Base-by-base conservation (phyloP, 2,113 vertebrate species). In the Salvelinus fontinalis region DNA sequence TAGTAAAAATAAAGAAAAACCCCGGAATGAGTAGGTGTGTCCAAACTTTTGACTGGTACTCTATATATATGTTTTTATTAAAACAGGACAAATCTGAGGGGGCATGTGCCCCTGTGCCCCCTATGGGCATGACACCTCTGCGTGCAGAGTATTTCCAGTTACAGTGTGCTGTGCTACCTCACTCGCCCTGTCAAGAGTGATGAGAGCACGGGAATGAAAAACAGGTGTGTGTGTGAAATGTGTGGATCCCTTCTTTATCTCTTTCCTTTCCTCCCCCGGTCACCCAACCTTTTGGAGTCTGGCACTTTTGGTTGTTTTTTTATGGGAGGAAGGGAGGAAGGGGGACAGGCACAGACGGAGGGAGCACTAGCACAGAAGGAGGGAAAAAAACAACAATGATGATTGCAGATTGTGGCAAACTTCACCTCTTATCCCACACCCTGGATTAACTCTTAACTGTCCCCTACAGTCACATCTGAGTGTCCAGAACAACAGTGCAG, bases 161-260 rank as follows among this genome's bases (percentile, higher is more conserved):
- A 54, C 44, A 12, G 51, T 67, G 74, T 14, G 22, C 86, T 82
- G 74, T 1, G 59, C 78, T 83, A 82, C 81, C 83, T 87, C 82
- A 64, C 78, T 39, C 68, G 71, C 74, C 39, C 76, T 34, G 68
- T 83, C 83, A 85, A 80, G 85, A 89, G 77, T 85, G 89, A 92
- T 91, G 91, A 84, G 91, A 84, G 86, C 76, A 77, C 22, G 75
- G 71, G 76, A 93, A 92, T 91, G 88, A 92, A 85, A 92, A 93
- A 93, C 92, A 93, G 91, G 92, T 93, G 93, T 91, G 93, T 91
- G 86, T 72, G 81, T 71, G 78, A 89, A 89, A 88, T 79, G 77
- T 80, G 80, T 51, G 24, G 83, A 80, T 86, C 87, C 27, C 76
- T 81, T 57, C 85, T 84, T 87, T 86, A 83, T 86, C 83, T 83